Evolutionary conservation across 2,113 vertebrate species (phyloP), one percentile per base, ranked within the genome.

Genomic region (Sebastes fasciatus): DNA sequence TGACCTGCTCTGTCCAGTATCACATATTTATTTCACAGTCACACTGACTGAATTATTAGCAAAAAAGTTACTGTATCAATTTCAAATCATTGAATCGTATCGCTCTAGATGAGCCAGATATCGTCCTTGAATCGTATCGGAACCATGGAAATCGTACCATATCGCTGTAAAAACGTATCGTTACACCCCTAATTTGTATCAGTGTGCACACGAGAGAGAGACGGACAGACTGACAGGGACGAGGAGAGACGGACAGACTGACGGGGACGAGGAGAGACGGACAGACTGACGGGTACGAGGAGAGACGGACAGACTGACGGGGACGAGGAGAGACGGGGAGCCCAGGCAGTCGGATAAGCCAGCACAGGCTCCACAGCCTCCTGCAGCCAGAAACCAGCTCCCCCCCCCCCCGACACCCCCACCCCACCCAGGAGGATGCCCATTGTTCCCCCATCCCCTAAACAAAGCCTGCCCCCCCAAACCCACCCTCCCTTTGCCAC

Each of bases 381-480:
- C 92, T 84, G 88, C 85, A 90, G 92, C 92, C 90, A 89, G 69
- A 77, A 77, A 81, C 76, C 67, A 80, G 75, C 79, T 19, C 63
- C 68, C 77, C 23, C n/a, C 55, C 0, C 79, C 54, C 40, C n/a
- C n/a, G n/a, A 19, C 67, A 26, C 70, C 54, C 63, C 79, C 55
- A 13, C 85, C 91, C 90, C 84, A 84, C 90, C 85, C 92, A 72
- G 80, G 84, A 89, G 89, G 90, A 74, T 52, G 82, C 79, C 90
- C 82, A 94, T 94, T 94, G 92, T 93, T 91, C 82, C 75, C 77
- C 77, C 79, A 69, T 82, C 64, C 74, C 86, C 85, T 86, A 90
- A 92, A 93, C 93, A 93, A 92, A 93, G 88, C 77, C 72, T 75
- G 48, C 11, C 51, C 57, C 66, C 71, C 67, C 76, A 80, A 61